Conservation (phyloP, 1,140 invertebrate species). For the Drosophila oshimai region DNA sequence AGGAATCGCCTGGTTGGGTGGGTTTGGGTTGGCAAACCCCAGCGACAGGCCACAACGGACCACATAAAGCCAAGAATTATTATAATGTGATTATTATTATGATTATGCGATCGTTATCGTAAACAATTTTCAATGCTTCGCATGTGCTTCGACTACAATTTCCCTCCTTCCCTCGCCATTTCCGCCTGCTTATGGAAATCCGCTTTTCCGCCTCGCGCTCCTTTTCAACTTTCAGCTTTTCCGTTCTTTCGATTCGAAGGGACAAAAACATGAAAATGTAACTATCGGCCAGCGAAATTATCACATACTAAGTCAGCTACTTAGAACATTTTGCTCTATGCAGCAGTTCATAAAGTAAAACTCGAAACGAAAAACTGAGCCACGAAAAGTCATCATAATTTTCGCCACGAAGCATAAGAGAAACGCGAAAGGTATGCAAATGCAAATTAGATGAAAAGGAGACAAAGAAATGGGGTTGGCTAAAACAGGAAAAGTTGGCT, state of each 20-base stretch:
- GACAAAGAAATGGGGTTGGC: constrained; percentile 35
- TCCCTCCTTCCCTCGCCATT: constrained; percentile 2
- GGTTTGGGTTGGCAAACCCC: too few species aligned
- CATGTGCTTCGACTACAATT: constrained; percentile 71
- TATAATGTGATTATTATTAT: constrained; percentile 82
- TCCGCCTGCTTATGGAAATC: constrained; percentile 65
- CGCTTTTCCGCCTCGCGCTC: constrained; percentile 21
- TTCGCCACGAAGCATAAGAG: constrained; percentile 4
- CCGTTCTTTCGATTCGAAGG: constrained; percentile 14
- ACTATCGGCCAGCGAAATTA: constrained; percentile 73
- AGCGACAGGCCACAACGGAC: constrained; percentile 38
- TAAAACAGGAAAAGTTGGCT: constrained; percentile 7
- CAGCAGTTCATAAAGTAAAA: constrained; percentile 74
- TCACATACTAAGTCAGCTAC: constrained; percentile 78
- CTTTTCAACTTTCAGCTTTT: constrained; percentile 18
- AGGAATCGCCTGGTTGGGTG: constrained; percentile 12
- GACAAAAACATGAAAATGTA: constrained; percentile 72
- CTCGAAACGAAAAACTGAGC: constrained; percentile 34
- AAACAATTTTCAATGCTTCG: constrained; percentile 79
- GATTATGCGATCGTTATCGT: constrained; percentile 81
- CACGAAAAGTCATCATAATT: constrained; percentile 38
- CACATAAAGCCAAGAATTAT: constrained; percentile 78
- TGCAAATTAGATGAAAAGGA: constrained; percentile 67
- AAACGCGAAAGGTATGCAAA: constrained; percentile 41
- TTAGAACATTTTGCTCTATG: constrained; percentile 62